Evolutionary conservation across 2,888 invertebrate genomes (phyloP).

Genomic region (Trichogramma evanescens): DNA sequence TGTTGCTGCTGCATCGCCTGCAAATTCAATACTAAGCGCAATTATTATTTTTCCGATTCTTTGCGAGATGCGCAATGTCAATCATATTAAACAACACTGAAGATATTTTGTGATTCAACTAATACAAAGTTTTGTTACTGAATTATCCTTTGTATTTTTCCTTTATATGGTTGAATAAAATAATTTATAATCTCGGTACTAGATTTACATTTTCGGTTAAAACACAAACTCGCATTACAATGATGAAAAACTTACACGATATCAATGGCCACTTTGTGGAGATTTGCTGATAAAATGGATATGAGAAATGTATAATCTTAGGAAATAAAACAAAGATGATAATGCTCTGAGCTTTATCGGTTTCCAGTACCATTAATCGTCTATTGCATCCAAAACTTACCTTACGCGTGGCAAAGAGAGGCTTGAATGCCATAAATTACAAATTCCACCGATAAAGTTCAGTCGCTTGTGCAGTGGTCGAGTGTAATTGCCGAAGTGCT

Average conservation of each 20-base stretch:
- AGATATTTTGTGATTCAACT: no score
- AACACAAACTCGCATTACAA: no score
- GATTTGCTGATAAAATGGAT: no score
- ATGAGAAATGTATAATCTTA: neutral
- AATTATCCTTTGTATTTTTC: neutral
- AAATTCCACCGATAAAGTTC: conserved; percentile 32
- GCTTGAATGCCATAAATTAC: conserved; percentile 30
- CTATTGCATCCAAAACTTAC: conserved; percentile 26
- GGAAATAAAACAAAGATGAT: neutral
- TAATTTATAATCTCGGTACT: neutral
- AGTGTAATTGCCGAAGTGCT: conserved; percentile 36
- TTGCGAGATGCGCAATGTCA: no score
- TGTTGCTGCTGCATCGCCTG: no score
- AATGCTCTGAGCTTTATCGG: conserved; percentile 6
- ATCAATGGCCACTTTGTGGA: no score
- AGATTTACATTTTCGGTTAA: no score
- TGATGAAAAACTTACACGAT: no score
- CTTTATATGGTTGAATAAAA: neutral
- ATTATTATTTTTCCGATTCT: no score
- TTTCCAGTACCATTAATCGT: conserved; percentile 14
- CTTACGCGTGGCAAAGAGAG: conserved; percentile 10
- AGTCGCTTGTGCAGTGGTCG: conserved; percentile 28
- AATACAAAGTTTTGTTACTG: no score
- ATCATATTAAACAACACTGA: no score
- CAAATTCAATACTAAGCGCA: no score